Conservation (phyloP, 1,140 invertebrate species). For the Archegozetes longisetosus region DNA sequence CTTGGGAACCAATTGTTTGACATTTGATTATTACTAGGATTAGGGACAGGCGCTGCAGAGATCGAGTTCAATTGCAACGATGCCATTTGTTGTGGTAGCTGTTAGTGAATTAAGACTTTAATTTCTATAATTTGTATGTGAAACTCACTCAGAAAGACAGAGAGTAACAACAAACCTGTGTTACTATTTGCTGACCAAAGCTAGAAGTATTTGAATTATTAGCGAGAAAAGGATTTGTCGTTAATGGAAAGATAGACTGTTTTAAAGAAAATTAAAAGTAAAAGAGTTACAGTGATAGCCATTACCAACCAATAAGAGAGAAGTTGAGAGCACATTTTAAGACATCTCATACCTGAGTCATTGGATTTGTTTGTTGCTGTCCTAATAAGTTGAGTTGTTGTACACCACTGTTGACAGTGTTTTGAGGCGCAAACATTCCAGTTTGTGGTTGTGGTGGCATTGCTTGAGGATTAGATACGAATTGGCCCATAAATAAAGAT, state of each 20-base stretch:
- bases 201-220: not conserved
- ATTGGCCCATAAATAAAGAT: not conserved
- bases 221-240: constrained; percentile 8
- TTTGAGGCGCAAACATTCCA: not conserved
- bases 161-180: not conserved
- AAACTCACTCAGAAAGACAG: no score
- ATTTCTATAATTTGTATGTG: no score
- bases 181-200: not conserved
- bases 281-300: not conserved
- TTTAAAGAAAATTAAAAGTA: not conserved
- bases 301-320: not conserved
- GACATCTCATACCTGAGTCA: not conserved
- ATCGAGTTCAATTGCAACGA: not conserved
- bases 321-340: not conserved
- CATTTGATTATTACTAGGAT: not conserved
- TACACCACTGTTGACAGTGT: not conserved
- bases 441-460: not conserved
- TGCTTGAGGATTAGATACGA: not conserved
- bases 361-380: no score
- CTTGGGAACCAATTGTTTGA: not conserved
- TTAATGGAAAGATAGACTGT: not conserved
- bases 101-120: not conserved
- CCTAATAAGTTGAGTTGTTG: not conserved
- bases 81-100: not conserved
- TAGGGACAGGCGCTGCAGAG: not conserved